Conservation (phyloP, 2,797 vertebrate species). For the Crocodylus rhombifer region DNA sequence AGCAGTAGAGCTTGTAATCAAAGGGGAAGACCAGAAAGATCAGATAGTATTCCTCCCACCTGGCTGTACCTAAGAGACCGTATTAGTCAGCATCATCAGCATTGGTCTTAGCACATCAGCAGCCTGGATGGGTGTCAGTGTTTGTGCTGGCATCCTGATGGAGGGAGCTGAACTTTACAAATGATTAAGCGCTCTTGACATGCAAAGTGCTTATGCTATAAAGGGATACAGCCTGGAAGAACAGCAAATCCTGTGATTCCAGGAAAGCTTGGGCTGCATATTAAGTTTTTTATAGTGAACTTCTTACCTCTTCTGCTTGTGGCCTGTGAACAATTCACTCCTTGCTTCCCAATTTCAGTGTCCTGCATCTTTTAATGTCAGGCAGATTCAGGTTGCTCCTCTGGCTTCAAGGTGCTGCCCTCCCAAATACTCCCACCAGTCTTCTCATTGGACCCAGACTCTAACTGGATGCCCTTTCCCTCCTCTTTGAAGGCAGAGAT, state of each 20-base stretch:
- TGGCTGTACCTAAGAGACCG: too few relatives aligned
- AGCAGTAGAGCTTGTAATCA: accelerated
- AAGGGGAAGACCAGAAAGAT: accelerated
- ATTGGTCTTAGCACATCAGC: too few relatives aligned
- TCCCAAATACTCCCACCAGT: not conserved
- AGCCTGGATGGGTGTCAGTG: too few relatives aligned
- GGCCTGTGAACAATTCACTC: not conserved
- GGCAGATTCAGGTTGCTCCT: not conserved
- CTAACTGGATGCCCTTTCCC: not conserved
- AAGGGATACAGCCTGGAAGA: not conserved
- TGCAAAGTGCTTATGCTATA: accelerated
- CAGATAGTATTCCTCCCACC: too few relatives aligned
- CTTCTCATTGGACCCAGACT: not conserved
- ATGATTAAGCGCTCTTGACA: not conserved
- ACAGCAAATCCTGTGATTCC: not conserved
- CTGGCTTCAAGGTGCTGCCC: too few relatives aligned
- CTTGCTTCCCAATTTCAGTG: too few relatives aligned
- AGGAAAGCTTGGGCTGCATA: too few relatives aligned
- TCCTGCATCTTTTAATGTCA: not conserved
- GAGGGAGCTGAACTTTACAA: not conserved
- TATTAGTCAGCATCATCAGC: too few relatives aligned
- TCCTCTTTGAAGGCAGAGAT: not conserved
- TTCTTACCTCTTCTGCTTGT: not conserved
- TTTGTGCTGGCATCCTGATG: too few relatives aligned
- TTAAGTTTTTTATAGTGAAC: not conserved